Conservation (phyloP, 1,140 invertebrate genomes). For the Pseudomyrmex cubaensis region DNA sequence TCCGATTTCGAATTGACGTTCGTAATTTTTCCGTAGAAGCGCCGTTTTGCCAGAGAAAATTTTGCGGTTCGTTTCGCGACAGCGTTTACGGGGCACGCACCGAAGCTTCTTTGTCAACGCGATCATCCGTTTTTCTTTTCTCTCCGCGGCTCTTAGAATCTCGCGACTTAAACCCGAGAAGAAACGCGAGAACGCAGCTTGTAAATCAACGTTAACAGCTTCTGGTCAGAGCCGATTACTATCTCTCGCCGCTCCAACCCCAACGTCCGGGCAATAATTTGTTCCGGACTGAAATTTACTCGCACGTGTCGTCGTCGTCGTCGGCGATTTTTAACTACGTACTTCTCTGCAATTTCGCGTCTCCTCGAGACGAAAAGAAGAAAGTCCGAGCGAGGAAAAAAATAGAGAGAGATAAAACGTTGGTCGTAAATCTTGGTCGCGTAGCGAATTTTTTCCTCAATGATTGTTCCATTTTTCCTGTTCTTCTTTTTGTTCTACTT, state of each 20-base stretch:
- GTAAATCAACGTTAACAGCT: conserved; percentile 50
- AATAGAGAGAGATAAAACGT: neutral
- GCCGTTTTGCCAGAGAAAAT: neutral
- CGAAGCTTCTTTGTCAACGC: conserved; percentile 31
- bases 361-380: neutral
- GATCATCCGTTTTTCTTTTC: conserved; percentile 46
- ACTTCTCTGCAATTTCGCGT: neutral
- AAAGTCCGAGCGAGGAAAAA: neutral
- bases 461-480: neutral
- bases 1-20: too few species aligned
- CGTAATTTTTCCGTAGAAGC: neutral
- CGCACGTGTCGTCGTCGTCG: neutral
- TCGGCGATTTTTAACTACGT: conserved; percentile 26
- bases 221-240: conserved; percentile 34
- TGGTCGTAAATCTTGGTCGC: conserved; percentile 16
- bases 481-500: neutral
- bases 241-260: conserved; percentile 27
- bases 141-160: conserved; percentile 20
- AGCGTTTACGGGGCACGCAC: neutral
- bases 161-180: neutral
- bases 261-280: conserved; percentile 31
- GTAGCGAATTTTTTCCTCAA: neutral
- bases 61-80: neutral
- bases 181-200: neutral
- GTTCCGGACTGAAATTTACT: conserved; percentile 19